Evolutionary conservation across 2,888 invertebrate species (phyloP).

Genomic region (Hermaeophaga mercurialis): DNA sequence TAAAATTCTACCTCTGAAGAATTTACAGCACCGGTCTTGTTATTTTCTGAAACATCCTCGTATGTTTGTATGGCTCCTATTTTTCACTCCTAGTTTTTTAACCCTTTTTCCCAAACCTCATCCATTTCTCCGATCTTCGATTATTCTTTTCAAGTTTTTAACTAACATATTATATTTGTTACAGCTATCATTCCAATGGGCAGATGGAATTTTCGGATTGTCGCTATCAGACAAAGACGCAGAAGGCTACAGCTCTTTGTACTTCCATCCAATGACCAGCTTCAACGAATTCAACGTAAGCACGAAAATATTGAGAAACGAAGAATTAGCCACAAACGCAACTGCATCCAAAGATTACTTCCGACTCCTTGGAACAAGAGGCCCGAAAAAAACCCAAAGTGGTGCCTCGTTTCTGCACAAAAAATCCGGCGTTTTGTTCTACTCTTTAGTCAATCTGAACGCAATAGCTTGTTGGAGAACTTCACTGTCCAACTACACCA

Average conservation of each 20-base stretch:
- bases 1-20: too few relatives aligned
- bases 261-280: constrained; percentile 80
- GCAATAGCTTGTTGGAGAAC: constrained; percentile 81
- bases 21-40: too few relatives aligned
- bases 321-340: constrained; percentile 55
- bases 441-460: constrained; percentile 74
- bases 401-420: constrained; percentile 74
- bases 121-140: too few relatives aligned
- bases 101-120: too few relatives aligned
- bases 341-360: constrained; percentile 66
- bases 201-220: constrained; percentile 77
- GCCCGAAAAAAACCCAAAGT: constrained; percentile 75
- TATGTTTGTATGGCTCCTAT: too few relatives aligned
- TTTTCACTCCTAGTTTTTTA: too few relatives aligned
- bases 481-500: constrained; percentile 68
- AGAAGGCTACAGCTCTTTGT: constrained; percentile 73
- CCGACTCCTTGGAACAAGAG: constrained; percentile 70
- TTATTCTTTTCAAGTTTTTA: too few relatives aligned
- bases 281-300: constrained; percentile 77
- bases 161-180: too few relatives aligned
- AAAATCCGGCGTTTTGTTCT: constrained; percentile 74
- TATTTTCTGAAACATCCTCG: too few relatives aligned
- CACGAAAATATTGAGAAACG: constrained; percentile 69
- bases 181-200: constrained; percentile 69
- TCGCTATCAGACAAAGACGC: constrained; percentile 68